These are phyloP conservation scores for Anastrepha obliqua DNA, from an alignment of 1,140 invertebrate species.

Conservation along the genomic window DNA sequence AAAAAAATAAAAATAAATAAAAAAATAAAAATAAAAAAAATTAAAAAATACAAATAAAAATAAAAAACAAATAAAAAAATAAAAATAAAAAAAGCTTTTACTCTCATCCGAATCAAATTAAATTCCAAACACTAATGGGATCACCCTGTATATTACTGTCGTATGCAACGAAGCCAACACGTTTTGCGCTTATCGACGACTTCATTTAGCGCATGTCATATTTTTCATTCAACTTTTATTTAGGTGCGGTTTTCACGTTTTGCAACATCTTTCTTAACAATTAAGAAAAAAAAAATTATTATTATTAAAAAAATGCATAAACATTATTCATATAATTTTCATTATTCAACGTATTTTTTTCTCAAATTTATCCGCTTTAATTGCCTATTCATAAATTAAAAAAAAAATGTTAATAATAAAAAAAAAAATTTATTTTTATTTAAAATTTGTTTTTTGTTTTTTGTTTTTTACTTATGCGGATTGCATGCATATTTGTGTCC, in stretches of 20 bases:
- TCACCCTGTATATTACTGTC: too few relatives aligned
- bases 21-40: too few relatives aligned
- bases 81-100: too few relatives aligned
- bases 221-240: neutral
- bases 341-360: neutral
- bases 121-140: too few relatives aligned
- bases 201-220: neutral
- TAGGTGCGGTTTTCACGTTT: slow-evolving; percentile 3
- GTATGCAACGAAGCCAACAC: neutral
- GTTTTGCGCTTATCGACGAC: neutral
- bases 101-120: too few relatives aligned
- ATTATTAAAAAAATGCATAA: neutral
- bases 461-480: neutral
- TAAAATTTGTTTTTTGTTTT: neutral
- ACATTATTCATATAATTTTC: neutral
- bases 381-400: neutral
- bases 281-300: neutral
- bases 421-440: too few relatives aligned
- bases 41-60: too few relatives aligned
- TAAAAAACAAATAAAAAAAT: too few relatives aligned
- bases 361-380: neutral
- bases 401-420: too few relatives aligned
- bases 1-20: too few relatives aligned
- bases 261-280: neutral
- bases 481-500: slow-evolving; percentile 15